Evolutionary conservation across 1,140 invertebrate genomes (phyloP).

Genomic region (Phortica variegata): DNA sequence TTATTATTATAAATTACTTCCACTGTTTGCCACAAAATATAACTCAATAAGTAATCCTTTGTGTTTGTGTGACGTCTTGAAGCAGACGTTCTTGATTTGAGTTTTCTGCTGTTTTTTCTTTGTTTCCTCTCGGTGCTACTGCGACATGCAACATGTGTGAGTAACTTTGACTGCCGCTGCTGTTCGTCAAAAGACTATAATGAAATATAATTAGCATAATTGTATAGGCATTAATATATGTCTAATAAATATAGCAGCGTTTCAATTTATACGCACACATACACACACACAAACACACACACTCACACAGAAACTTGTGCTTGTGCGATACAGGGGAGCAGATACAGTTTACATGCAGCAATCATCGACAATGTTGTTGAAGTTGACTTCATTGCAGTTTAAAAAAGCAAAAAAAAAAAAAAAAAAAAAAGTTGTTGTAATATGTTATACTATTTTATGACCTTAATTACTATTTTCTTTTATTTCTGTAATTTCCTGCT

Average conservation of each 20-base stretch:
- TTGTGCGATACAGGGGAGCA: no score
- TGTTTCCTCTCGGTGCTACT: background rate
- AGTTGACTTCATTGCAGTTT: no score
- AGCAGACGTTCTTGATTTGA: conserved; percentile 13
- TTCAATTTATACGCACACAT: conserved; percentile 7
- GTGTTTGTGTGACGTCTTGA: conserved; percentile 20
- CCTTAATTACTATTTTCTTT: no score
- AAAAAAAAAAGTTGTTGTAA: no score
- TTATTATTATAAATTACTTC: no score
- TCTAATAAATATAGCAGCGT: conserved; percentile 9
- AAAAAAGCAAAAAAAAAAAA: no score
- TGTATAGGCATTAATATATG: conserved; percentile 55
- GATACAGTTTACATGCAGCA: no score
- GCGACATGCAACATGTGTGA: no score
- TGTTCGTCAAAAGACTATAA: conserved; percentile 33
- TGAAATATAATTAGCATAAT: conserved; percentile 41
- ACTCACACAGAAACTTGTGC: no score
- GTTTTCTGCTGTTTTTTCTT: background rate
- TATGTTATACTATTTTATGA: no score
- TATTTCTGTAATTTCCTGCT: background rate
- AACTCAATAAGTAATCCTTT: conserved; percentile 54
- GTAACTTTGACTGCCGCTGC: no score
- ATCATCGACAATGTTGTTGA: no score
- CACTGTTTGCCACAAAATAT: conserved; percentile 32
- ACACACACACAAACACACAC: conserved; percentile 7